Evolutionary conservation across 1,140 invertebrate species (phyloP), one percentile per base, ranked within the genome.

Genomic region (Oreohelix idahoensis): DNA sequence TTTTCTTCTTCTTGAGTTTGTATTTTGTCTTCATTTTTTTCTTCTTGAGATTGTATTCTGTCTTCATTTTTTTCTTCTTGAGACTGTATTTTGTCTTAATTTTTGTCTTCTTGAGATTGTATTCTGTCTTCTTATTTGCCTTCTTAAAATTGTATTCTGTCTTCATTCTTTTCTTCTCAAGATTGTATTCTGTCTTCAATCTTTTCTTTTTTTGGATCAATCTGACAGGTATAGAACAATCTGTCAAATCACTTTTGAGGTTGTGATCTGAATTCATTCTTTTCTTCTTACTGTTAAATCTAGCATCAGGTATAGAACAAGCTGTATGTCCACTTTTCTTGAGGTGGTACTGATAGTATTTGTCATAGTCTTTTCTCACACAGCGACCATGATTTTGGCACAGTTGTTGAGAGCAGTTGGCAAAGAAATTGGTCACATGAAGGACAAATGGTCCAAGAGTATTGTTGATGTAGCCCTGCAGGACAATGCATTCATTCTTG

Each of bases 381-480:
- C 86, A 87, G 20, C 85, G 58, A 20, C 86, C 86, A 69, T 86
- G 86, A 39, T 75, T 73, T n/a, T 63, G 75, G 75, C 86, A 87
- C 17, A 75, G 58, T 4, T 77, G 49, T 8, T 20, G 36, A 36
- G 51, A 53, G 66, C 86, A 87, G 42, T 58, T 39, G 2, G 66
- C 32, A 11, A 83, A 81, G 58, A 87, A 87, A 17, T 75, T 81
- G 23, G 84, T 84, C 38, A 87, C 35, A 23, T 83, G 77, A 51
- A 79, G 58, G 20, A 76, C 78, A 75, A 82, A 87, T n/a, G 86
- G 86, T 0, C 86, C 86, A 5, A 87, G 74, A 0, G 79, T 58
- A 0, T 53, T 83, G 74, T 84, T 79, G 66, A 87, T 39, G 63
- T 87, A 86, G 17, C 80, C 38, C 70, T 86, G 83, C 32, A 86